Evolutionary conservation across 2,888 invertebrate genomes (phyloP).

Genomic region (Nasonia oneida): DNA sequence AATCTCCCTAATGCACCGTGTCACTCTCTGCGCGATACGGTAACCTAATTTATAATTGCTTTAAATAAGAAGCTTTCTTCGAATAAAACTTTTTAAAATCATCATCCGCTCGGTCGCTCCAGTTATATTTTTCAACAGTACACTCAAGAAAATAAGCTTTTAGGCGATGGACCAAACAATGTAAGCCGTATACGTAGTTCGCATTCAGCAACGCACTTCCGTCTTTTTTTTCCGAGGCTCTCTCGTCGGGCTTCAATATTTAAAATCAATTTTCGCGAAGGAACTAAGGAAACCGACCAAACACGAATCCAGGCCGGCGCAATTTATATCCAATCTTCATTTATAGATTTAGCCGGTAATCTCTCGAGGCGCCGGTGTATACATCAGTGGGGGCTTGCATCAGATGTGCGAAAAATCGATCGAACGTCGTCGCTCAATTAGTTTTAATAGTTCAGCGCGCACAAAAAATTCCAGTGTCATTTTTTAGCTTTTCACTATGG

Average conservation of each 20-base stretch:
- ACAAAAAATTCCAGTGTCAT: not conserved
- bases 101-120: not conserved
- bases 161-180: not conserved
- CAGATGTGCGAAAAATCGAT: conserved; percentile 16
- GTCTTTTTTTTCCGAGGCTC: not conserved
- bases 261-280: not conserved
- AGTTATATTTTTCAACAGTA: not conserved
- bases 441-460: not conserved
- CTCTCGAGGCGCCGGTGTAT: not conserved
- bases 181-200: not conserved
- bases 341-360: conserved; percentile 5
- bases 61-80: not conserved
- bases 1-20: not conserved
- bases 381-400: not conserved
- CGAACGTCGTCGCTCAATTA: not conserved
- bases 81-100: not conserved
- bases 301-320: not conserved
- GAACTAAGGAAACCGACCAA: not conserved
- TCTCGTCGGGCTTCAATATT: not conserved
- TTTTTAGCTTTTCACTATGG: not conserved
- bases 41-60: not conserved
- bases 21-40: not conserved
- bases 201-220: not conserved
- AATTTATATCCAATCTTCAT: not conserved
- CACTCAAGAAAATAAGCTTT: not conserved